Conservation (phyloP, 2,888 invertebrate genomes). For the Nomada flava region DNA sequence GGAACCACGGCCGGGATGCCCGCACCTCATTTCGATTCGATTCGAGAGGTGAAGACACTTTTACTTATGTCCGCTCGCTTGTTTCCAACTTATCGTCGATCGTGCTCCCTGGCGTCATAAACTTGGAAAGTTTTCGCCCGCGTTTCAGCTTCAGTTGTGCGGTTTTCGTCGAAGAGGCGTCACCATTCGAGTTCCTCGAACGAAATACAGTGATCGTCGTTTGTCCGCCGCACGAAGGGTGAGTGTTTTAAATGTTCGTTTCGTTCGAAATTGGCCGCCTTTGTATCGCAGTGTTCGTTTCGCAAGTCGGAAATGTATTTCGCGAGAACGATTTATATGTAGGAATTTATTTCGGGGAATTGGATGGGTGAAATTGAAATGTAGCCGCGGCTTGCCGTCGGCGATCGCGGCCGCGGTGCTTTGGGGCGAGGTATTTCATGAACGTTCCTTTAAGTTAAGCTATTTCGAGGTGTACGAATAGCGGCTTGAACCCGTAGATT, state of each 20-base stretch:
- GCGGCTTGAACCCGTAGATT: not conserved
- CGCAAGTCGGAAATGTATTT: no score
- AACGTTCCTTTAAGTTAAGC: not conserved
- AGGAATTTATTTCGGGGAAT: no score
- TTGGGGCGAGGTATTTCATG: not conserved
- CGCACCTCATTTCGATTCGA: slow-evolving; percentile 77
- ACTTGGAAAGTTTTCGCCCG: not conserved
- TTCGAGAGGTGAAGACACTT: slow-evolving; percentile 77
- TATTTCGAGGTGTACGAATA: not conserved
- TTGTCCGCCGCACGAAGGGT: slow-evolving; percentile 20
- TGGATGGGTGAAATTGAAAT: no score
- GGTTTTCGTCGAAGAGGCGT: not conserved
- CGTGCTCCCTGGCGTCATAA: slow-evolving; percentile 22
- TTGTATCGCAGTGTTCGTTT: not conserved
- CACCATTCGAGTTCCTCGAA: not conserved
- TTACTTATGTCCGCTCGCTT: slow-evolving; percentile 67
- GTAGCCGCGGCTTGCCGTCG: not conserved
- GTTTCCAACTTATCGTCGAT: slow-evolving; percentile 48
- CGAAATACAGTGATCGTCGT: not conserved
- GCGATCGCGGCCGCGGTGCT: not conserved
- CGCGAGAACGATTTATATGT: no score
- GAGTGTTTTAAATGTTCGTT: slow-evolving; percentile 20
- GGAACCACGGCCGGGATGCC: slow-evolving; percentile 70
- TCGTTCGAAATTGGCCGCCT: not conserved
- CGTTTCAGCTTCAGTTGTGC: not conserved